Conservation (phyloP, 2,888 invertebrate genomes). For the Parnassius apollo region DNA sequence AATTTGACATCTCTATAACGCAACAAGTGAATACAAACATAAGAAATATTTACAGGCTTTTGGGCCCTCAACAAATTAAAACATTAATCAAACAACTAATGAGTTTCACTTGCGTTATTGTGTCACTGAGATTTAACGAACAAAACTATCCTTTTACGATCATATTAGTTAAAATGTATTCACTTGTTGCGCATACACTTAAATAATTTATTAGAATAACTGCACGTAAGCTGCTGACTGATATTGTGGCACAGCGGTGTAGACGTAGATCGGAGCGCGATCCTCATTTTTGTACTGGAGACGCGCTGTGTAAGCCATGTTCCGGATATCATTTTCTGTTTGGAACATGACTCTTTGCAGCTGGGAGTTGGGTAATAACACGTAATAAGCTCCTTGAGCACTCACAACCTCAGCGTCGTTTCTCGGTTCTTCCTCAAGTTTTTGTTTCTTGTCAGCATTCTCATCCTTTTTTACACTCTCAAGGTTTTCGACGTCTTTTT, state of each 20-base stretch:
- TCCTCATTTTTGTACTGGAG: constrained; percentile 83
- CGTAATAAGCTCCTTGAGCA: constrained; percentile 82
- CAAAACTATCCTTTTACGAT: too few species aligned
- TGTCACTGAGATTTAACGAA: too few species aligned
- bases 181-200: background rate
- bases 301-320: constrained; percentile 84
- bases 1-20: background rate
- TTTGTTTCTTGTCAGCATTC: constrained; percentile 43
- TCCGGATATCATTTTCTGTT: constrained; percentile 72
- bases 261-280: constrained; percentile 83
- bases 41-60: too few species aligned
- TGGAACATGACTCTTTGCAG: constrained; percentile 83
- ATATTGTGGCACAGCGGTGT: constrained; percentile 67
- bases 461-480: constrained; percentile 33
- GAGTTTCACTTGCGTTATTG: too few species aligned
- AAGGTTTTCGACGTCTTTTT: constrained; percentile 31
- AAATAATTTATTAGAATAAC: constrained; percentile 37
- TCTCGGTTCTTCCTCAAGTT: constrained; percentile 51
- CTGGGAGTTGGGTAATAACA: constrained; percentile 83
- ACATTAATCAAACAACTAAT: too few species aligned
- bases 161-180: background rate
- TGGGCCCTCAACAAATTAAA: too few species aligned
- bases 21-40: background rate
- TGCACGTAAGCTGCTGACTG: constrained; percentile 60
- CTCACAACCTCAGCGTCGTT: constrained; percentile 60